Evolutionary conservation across 2,888 invertebrate genomes (phyloP), one percentile per base, ranked within the genome.

Genomic region (Pyrrhia umbra): DNA sequence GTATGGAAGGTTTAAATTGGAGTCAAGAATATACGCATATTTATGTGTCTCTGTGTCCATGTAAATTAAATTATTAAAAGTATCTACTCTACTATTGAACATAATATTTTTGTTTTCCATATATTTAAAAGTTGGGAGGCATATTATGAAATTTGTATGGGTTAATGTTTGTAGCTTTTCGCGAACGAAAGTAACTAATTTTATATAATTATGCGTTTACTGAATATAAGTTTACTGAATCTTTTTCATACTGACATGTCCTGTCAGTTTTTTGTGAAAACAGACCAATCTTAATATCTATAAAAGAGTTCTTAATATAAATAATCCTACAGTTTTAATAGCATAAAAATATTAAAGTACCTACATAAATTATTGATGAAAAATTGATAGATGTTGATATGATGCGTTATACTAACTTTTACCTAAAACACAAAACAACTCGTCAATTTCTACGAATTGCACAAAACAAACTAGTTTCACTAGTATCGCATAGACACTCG

Each of bases 31-130:
- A 15, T 39, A 25, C 23, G 51, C 51, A 51, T 40, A 51, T 6
- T 51, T 51, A 40, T 39, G 23, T 40, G 25, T 40, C 16, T 40
- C 51, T 4, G 15, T 10, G 18, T 51, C 51, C 25, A 51, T 51
- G 34, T 39, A 51, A 23, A 51, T 21, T 23, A 51, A 25, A 23
- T 51, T 39, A 40, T 51, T 39, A 16, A 40, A 51, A 23, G 15
- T 51, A 23, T 51, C 51, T 21, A 51, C 13, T 8, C 40, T n/a
- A 25, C 51, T 40, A 15, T 51, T 51, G 13, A 40, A 51, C 51
- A 51, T 51, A 16, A 51, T 3, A 23, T 46, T 46, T 13, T 3
- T 15, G 16, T 46, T 10, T 10, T 43, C n/a, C n/a, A n/a, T n/a
- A n/a, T n/a, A n/a, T n/a, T n/a, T n/a, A n/a, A n/a, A n/a, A n/a